Conservation (phyloP, 1,140 invertebrate species). For the Phymastichus coffea region DNA sequence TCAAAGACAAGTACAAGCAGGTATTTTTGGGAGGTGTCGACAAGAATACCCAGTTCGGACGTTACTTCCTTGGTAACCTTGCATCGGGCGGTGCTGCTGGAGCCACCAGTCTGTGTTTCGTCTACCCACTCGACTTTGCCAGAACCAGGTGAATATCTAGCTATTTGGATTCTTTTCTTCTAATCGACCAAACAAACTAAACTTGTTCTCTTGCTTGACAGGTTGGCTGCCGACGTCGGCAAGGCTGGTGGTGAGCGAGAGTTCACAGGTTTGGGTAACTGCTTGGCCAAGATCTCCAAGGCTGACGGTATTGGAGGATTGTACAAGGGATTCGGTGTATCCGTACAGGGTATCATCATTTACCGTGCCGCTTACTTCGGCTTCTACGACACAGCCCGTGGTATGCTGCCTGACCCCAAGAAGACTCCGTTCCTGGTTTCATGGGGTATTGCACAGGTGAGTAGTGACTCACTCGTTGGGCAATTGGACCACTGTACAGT, state of each 20-base stretch:
- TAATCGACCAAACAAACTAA: too few relatives aligned
- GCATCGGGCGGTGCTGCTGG: constrained; percentile 93
- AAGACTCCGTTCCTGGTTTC: constrained; percentile 72
- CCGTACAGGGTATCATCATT: constrained; percentile 85
- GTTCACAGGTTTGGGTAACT: constrained; percentile 81
- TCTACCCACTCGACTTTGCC: constrained; percentile 94
- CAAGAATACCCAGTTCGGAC: constrained; percentile 86
- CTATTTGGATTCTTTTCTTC: too few relatives aligned
- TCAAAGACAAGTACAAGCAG: constrained; percentile 89
- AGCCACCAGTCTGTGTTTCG: constrained; percentile 91
- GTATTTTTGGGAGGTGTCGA: constrained; percentile 82
- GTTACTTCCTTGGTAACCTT: constrained; percentile 83
- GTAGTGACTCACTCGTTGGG: too few relatives aligned
- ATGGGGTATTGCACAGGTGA: constrained; percentile 80
- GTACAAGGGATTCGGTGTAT: constrained; percentile 89
- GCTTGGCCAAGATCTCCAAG: constrained; percentile 80
- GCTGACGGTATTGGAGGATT: constrained; percentile 79
- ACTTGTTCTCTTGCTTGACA: constrained; percentile 46
- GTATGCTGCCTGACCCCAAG: constrained; percentile 80
- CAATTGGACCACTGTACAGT: too few relatives aligned
- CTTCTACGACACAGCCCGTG: constrained; percentile 89
- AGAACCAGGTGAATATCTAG: constrained; percentile 72
- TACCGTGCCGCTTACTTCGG: constrained; percentile 92
- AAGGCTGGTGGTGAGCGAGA: constrained; percentile 74
- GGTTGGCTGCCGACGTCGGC: constrained; percentile 81